Conservation (phyloP, 2,113 vertebrate species). For the Capreolus pygargus region DNA sequence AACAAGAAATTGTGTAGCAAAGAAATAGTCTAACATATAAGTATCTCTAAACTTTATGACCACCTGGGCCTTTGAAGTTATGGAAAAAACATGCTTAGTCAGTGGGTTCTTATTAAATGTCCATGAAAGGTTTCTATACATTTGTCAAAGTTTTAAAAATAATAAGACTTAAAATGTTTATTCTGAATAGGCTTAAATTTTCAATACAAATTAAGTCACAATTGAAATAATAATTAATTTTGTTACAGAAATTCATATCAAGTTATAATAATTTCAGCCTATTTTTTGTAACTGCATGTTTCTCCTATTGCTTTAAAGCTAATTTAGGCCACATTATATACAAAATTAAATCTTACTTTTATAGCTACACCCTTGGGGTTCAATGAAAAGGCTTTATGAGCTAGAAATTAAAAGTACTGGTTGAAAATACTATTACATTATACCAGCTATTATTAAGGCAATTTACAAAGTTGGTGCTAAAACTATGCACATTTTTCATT, state of each 20-base stretch:
- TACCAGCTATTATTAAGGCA: slow-evolving; percentile 87
- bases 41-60: neutral
- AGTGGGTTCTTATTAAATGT: neutral
- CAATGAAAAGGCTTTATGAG: slow-evolving; percentile 89
- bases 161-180: slow-evolving; percentile 71
- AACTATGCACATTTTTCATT: slow-evolving; percentile 86
- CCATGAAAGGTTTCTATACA: neutral
- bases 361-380: slow-evolving; percentile 89
- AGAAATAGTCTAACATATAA: neutral
- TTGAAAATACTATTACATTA: slow-evolving; percentile 90
- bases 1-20: neutral
- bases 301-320: slow-evolving; percentile 86
- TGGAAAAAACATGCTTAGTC: neutral
- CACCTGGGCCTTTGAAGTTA: neutral
- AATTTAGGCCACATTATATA: slow-evolving; percentile 89
- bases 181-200: slow-evolving; percentile 76
- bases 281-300: slow-evolving; percentile 83
- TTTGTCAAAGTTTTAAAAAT: slow-evolving; percentile 54
- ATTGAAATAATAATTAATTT: slow-evolving; percentile 85
- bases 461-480: slow-evolving; percentile 89
- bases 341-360: slow-evolving; percentile 91
- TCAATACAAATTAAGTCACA: slow-evolving; percentile 79
- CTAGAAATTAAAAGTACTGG: slow-evolving; percentile 90
- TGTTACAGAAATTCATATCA: slow-evolving; percentile 81
- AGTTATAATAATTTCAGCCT: slow-evolving; percentile 84